Percentiles rank a stretch among this genome's conserved stretches.
phyloP scores from a whole-genome alignment of 2,797 vertebrate genomes.

The Meriones psammophilus region DNA sequence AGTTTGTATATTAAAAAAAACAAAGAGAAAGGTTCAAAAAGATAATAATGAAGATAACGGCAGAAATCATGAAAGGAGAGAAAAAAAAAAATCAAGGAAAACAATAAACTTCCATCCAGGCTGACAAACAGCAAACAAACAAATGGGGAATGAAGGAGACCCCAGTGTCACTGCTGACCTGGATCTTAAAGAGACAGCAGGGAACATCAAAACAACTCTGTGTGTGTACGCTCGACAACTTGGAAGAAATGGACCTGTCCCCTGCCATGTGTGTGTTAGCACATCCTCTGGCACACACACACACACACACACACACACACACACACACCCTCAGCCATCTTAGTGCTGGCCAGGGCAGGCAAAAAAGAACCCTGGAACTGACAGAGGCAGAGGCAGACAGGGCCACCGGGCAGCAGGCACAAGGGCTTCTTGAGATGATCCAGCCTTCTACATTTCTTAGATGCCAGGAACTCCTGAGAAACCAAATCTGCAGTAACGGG shows the following conservation, averaged over 20 bases:
- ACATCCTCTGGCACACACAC: neutral
- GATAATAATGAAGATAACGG: neutral
- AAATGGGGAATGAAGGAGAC: neutral
- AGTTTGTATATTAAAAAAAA: constrained; percentile 1
- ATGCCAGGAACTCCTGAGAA: neutral
- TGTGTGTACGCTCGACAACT: neutral
- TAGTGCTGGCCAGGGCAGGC: neutral
- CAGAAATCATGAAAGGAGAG: neutral
- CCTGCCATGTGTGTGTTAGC: neutral
- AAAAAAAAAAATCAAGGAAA: neutral
- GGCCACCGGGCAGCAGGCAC: neutral
- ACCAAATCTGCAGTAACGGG: neutral
- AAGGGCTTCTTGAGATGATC: neutral
- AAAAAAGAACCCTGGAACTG: neutral
- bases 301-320: neutral
- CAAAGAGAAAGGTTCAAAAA: constrained; percentile 8
- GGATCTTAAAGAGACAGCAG: neutral
- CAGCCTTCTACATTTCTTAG: constrained; percentile 1
- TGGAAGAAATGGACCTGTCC: neutral
- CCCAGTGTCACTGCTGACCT: neutral
- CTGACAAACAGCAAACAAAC: neutral
- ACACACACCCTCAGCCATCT: neutral
- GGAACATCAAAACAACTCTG: neutral
- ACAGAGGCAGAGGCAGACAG: neutral
- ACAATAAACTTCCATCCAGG: neutral